These are phyloP conservation scores for Tridacna gigas DNA, from an alignment of 2,888 invertebrate genomes.

Conservation along the genomic window DNA sequence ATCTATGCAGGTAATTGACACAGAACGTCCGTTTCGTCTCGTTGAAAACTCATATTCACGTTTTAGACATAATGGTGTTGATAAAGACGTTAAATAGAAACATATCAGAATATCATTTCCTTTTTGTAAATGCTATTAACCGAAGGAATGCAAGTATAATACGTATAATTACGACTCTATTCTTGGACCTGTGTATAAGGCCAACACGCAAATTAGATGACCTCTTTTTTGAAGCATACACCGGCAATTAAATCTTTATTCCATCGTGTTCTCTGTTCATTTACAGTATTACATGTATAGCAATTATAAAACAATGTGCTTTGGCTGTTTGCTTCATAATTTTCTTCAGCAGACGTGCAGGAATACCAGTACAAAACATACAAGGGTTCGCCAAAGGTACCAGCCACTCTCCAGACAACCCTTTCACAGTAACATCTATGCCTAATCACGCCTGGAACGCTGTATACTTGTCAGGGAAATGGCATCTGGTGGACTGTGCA, in stretches of 20 bases:
- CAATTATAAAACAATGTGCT: neutral
- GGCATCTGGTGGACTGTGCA: constrained; percentile 60
- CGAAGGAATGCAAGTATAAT: too few relatives aligned
- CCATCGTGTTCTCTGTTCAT: neutral
- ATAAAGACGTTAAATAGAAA: too few relatives aligned
- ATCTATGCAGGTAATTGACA: constrained; percentile 55
- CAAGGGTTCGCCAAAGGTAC: constrained; percentile 61
- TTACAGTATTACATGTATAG: neutral
- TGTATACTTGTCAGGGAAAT: constrained; percentile 43
- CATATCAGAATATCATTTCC: too few relatives aligned
- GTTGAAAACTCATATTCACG: too few relatives aligned
- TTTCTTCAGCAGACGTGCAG: constrained; percentile 36
- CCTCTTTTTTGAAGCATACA: neutral
- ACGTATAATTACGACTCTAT: too few relatives aligned
- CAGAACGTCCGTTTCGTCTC: too few relatives aligned
- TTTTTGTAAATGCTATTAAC: too few relatives aligned
- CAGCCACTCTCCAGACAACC: constrained; percentile 44
- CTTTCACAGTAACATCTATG: constrained; percentile 4
- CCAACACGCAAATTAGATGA: neutral
- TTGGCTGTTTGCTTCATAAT: neutral
- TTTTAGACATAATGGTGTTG: too few relatives aligned
- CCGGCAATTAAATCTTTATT: neutral
- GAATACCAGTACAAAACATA: constrained; percentile 50
- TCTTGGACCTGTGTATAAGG: neutral
- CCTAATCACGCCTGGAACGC: constrained; percentile 67